phyloP scores from a whole-genome alignment of 2,888 invertebrate genomes.

The Lutraria lutraria region DNA sequence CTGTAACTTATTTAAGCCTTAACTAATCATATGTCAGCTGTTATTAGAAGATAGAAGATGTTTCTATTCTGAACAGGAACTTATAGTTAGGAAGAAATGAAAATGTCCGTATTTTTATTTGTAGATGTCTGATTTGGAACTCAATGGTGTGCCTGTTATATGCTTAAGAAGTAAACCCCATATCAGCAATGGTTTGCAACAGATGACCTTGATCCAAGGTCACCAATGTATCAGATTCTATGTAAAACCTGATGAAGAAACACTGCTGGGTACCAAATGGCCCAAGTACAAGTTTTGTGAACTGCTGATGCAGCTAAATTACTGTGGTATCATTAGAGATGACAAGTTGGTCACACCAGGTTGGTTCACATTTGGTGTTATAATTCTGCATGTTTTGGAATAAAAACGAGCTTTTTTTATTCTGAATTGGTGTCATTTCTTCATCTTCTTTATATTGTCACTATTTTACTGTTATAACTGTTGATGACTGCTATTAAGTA shows the following conservation, averaged over 20 bases:
- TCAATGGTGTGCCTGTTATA: background rate
- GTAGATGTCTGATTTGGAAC: background rate
- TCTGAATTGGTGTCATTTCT: too few relatives aligned
- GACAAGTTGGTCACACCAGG: slow-evolving; percentile 37
- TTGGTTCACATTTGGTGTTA: background rate
- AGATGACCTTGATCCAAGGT: slow-evolving; percentile 20
- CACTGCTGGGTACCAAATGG: slow-evolving; percentile 73
- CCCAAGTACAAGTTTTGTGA: slow-evolving; percentile 79
- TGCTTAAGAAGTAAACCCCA: background rate
- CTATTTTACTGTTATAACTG: too few relatives aligned
- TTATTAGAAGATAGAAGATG: too few relatives aligned
- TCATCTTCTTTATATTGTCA: too few relatives aligned
- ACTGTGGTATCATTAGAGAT: slow-evolving; percentile 74
- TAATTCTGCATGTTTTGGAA: too few relatives aligned
- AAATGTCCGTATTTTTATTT: background rate
- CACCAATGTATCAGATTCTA: slow-evolving; percentile 65
- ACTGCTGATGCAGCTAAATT: slow-evolving; percentile 80
- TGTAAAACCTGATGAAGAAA: slow-evolving; percentile 65
- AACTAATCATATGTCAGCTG: too few relatives aligned
- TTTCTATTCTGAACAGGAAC: too few relatives aligned
- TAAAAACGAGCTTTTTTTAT: too few relatives aligned
- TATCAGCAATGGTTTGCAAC: background rate
- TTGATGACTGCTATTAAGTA: too few relatives aligned
- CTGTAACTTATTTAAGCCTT: too few relatives aligned
- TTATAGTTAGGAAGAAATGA: too few relatives aligned